Evolutionary conservation across 2,888 invertebrate species (phyloP), one percentile per base, ranked within the genome.

Genomic region (Lycaena phlaeas): DNA sequence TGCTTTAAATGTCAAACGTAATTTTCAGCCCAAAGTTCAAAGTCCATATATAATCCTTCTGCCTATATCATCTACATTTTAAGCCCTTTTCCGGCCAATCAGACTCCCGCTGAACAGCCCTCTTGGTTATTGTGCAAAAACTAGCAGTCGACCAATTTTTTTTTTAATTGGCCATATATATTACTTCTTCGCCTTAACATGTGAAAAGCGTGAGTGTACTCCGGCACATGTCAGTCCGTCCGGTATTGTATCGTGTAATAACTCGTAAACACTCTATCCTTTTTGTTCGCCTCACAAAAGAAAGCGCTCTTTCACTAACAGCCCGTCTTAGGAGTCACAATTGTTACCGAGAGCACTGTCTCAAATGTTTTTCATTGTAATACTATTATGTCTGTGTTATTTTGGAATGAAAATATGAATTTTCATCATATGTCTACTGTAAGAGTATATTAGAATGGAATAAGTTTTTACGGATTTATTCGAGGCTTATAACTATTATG

Each of bases 191-290:
- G 29, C 41, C 38, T 43, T 46, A 41, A 37, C n/a, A 14, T 18
- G 27, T 36, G 14, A 22, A 14, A 17, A 17, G 37, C 9, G 30
- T 17, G 17, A 44, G 44, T 40, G 34, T 40, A 31, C 42, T 28
- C 42, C 38, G 45, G 40, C 45, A 43, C 47, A 34, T 42, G 47
- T 44, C 47, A 44, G 38, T 41, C 42, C 42, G 42, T 42, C 42
- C 42, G 36, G 41, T 40, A 38, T 42, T 44, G 46, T 46, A 40
- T 42, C 42, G 27, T 30, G 44, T 42, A 47, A 42, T 43, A 38
- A 43, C 45, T 43, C 43, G 42, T 42, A n/a, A 46, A 44, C 40
- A 40, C 42, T 39, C 30, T 38, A 27, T 36, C 38, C 38, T 47
- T 47, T 42, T 44, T 40, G 42, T 42, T 42, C 40, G 40, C 38